phyloP scores from a whole-genome alignment of 1,140 invertebrate species.

The Drosophila ananassae region DNA sequence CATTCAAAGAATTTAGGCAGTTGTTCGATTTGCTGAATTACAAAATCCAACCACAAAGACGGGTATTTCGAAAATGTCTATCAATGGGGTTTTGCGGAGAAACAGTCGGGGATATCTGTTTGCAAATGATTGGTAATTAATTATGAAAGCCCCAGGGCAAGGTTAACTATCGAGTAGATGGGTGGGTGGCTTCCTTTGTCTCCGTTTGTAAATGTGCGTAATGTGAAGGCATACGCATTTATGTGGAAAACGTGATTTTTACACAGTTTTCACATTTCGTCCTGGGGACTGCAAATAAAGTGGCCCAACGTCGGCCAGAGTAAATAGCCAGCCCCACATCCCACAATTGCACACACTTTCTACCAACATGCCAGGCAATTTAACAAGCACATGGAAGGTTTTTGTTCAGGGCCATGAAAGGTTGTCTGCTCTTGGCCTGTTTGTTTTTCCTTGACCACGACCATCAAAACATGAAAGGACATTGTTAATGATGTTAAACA shows the following conservation, averaged over 20 bases:
- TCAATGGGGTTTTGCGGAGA: neutral
- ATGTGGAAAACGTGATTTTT: conserved; percentile 62
- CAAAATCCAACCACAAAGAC: neutral
- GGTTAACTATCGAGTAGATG: neutral
- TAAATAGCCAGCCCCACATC: conserved; percentile 17
- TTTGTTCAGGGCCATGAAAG: conserved; percentile 20
- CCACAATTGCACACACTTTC: conserved; percentile 2
- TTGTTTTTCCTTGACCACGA: conserved; percentile 51
- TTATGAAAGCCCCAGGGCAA: conserved; percentile 18
- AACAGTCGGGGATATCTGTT: neutral
- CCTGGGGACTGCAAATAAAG: conserved; percentile 35
- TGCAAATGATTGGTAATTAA: conserved; percentile 24
- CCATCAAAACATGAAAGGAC: conserved; percentile 45
- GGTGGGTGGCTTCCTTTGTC: neutral
- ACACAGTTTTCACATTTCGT: conserved; percentile 44
- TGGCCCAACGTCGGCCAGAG: conserved; percentile 12
- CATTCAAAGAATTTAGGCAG: neutral
- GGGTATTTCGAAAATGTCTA: neutral
- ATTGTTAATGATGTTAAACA: conserved; percentile 51
- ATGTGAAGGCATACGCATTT: conserved; percentile 18
- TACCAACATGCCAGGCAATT: conserved; percentile 10
- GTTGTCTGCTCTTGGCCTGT: conserved; percentile 23
- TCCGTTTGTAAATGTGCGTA: neutral
- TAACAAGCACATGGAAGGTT: conserved; percentile 12
- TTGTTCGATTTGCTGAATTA: neutral